Percentiles rank a stretch among this genome's conserved stretches.
phyloP scores from a whole-genome alignment of 1,140 invertebrate genomes.

The Solen grandis region DNA sequence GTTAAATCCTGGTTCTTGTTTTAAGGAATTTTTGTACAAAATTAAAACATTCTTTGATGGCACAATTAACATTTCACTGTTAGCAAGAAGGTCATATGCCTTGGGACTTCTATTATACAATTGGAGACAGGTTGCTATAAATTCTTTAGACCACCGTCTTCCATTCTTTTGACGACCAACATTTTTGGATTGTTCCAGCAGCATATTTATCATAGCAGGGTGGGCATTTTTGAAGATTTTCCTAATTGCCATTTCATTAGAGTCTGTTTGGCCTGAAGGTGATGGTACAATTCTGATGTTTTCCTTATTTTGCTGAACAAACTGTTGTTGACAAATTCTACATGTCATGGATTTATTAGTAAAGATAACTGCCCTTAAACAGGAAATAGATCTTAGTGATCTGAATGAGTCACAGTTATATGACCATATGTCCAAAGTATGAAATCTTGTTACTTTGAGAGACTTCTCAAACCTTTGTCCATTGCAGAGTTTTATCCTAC shows the following conservation, averaged over 20 bases:
- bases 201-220: constrained; percentile 1
- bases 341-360: neutral
- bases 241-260: constrained; percentile 1
- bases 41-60: constrained; percentile 28
- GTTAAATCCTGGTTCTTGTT: constrained; percentile 54
- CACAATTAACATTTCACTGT: constrained; percentile 3
- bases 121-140: constrained; percentile 31
- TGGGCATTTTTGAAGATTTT: constrained; percentile 11
- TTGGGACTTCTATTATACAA: constrained; percentile 38
- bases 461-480: neutral
- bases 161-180: constrained; percentile 14
- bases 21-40: constrained; percentile 54
- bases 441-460: constrained; percentile 8
- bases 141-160: constrained; percentile 21
- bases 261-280: neutral
- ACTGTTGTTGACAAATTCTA: constrained; percentile 5
- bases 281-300: neutral
- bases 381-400: constrained; percentile 2
- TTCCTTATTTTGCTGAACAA: neutral
- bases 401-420: neutral
- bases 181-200: constrained; percentile 21
- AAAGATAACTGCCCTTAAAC: neutral
- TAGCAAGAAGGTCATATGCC: constrained; percentile 1
- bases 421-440: constrained; percentile 1
- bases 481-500: neutral